Conservation (phyloP, 2,888 invertebrate genomes). For the Nephrotoma appendiculata region DNA sequence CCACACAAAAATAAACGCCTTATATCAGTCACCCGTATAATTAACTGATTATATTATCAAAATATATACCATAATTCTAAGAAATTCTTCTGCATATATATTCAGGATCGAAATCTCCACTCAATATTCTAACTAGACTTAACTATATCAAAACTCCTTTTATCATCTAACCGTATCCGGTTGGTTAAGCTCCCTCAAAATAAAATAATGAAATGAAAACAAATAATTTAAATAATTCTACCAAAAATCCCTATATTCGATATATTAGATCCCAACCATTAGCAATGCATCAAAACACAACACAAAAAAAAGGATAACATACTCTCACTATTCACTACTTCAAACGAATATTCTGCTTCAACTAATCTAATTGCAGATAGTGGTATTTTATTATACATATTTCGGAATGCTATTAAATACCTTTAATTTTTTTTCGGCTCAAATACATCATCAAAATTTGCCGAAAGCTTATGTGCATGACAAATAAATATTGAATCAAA, state of each 20-base stretch:
- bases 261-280: background rate
- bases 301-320: background rate
- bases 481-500: background rate
- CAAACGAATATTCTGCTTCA: background rate
- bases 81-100: background rate
- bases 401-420: background rate
- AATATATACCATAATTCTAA: background rate
- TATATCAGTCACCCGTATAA: background rate
- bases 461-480: background rate
- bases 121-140: background rate
- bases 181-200: background rate
- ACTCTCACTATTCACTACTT: background rate
- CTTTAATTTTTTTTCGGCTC: background rate
- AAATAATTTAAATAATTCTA: background rate
- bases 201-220: background rate
- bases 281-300: background rate
- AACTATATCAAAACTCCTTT: background rate
- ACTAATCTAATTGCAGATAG: background rate
- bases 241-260: background rate
- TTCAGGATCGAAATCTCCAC: no score
- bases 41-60: background rate
- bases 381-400: background rate
- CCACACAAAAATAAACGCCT: background rate
- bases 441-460: background rate
- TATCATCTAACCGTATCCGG: background rate